These are phyloP conservation scores for Rhinopomastus cyanomelas DNA, from an alignment of 2,113 vertebrate genomes.

Conservation along the genomic window DNA sequence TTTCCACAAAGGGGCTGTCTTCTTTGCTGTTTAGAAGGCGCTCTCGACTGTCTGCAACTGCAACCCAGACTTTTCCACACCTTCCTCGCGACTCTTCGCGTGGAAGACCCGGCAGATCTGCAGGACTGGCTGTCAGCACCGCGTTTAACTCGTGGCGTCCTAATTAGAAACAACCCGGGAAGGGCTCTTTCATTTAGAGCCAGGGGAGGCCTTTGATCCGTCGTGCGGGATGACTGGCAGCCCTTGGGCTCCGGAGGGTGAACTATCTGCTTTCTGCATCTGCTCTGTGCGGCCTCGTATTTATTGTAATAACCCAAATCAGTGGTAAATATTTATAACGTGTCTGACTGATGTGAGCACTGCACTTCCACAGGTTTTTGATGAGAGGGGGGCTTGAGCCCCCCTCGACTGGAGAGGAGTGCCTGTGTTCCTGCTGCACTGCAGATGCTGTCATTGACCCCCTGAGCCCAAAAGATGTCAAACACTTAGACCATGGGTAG, in stretches of 20 bases:
- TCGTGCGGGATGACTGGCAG: not conserved
- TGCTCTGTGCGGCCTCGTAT: not conserved
- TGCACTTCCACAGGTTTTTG: not conserved
- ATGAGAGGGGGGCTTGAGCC: not conserved
- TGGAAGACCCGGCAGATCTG: conserved; percentile 19
- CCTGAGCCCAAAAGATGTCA: not conserved
- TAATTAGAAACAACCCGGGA: conserved; percentile 45
- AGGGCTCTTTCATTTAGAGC: conserved; percentile 37
- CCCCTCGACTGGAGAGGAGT: not conserved
- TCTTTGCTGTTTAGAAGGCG: not conserved
- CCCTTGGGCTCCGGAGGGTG: not conserved
- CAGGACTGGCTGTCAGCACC: not conserved
- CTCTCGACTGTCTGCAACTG: not conserved
- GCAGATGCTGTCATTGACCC: not conserved
- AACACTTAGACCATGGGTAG: not conserved
- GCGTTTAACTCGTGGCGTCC: not conserved
- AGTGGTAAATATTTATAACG: conserved; percentile 1
- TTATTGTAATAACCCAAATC: conserved; percentile 11
- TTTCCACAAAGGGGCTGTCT: not conserved
- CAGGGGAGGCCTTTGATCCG: not conserved
- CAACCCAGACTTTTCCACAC: not conserved
- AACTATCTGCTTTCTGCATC: conserved; percentile 1
- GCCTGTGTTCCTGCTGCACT: not conserved
- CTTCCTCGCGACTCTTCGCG: not conserved
- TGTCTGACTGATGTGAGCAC: not conserved